Base-by-base conservation (phyloP, 1,140 invertebrate species). In the Anastrepha ludens region DNA sequence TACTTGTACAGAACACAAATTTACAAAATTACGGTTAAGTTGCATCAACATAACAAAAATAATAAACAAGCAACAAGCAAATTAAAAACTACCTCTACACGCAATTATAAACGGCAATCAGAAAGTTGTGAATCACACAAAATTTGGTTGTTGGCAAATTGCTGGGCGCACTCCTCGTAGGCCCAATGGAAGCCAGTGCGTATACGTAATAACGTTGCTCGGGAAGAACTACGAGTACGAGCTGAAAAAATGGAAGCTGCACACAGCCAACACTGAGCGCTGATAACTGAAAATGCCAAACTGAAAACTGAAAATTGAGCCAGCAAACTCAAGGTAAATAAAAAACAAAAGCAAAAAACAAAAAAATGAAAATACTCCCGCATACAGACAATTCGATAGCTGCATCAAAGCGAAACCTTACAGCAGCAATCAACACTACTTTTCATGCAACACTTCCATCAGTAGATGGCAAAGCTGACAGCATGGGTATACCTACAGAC, bases 401-500 rank as follows among this genome's bases (percentile, higher is more conserved):
- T 50, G 39, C 70, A 17, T 74, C 44, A 74, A 74, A 74, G 70
- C 7, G 15, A 47, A 74, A 9, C 70, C 70, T 17, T 50, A 2
- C 17, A 2, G 70, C 41, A 6, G 2, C 44, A 47, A 70, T 17
- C 3, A 41, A n/a, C 41, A 74, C 41, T 39, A 8, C 13, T 44
- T 81, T 81, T 81, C 20, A 81, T 55, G 47, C 74, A 55, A 29
- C 17, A 11, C 74, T 81, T 81, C 74, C 50, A 81, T 81, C 47
- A 81, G 9, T 55, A 44, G 44, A 81, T 81, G n/a, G 74, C n/a
- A 81, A 81, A 81, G n/a, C 9, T 55, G 47, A 58, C 47, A 55
- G 2, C 20, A 7, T 17, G 39, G 47, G 47, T 47, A 17, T 29
- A 20, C 74, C 9, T 13, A 9, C 70, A 78, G 29, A 17, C 9